Evolutionary conservation across 1,140 invertebrate genomes (phyloP), one percentile per base, ranked within the genome.

Genomic region (Trinorchestia longiramus): DNA sequence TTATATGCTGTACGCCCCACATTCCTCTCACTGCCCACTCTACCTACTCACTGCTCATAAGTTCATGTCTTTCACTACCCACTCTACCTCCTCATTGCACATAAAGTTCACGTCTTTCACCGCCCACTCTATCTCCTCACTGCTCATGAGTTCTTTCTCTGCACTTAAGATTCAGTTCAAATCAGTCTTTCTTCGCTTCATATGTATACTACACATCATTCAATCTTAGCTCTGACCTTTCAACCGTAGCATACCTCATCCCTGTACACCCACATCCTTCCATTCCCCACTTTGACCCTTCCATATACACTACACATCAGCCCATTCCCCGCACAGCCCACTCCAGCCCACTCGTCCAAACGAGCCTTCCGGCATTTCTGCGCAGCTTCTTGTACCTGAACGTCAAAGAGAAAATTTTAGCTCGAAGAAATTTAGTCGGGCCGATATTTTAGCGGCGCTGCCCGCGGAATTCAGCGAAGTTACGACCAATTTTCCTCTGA

Each of bases 341-440:
- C 92, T 94, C 92, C 43, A 94, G 92, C 43, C 92, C 92, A 94
- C 92, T 94, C 92, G 43, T 94, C 92, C 92, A 94, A 94, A 94
- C 92, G 92, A 94, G 43, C 92, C 90, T n/a, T 94, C 41, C 6
- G 36, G 92, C 92, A 94, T 94, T 94, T 94, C 92, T 40, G 36
- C 92, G 92, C 92, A 43, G 43, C 43, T 94, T 94, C 92, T 94
- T 94, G 92, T 94, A 94, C 92, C 92, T 94, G 92, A 94, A 94
- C 92, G 92, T 94, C 92, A 94, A 94, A 94, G 92, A 94, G 92
- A 94, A 94, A 91, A 94, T 94, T 94, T 94, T 43, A 45, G 43
- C 92, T 94, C 92, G 92, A 94, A 94, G 92, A 94, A 94, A 94
- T 94, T 94, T 94, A 94, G 43, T 94, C 92, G 92, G 44, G 92